Evolutionary conservation across 2,888 invertebrate species (phyloP).

Genomic region (Drosophila neutralis): DNA sequence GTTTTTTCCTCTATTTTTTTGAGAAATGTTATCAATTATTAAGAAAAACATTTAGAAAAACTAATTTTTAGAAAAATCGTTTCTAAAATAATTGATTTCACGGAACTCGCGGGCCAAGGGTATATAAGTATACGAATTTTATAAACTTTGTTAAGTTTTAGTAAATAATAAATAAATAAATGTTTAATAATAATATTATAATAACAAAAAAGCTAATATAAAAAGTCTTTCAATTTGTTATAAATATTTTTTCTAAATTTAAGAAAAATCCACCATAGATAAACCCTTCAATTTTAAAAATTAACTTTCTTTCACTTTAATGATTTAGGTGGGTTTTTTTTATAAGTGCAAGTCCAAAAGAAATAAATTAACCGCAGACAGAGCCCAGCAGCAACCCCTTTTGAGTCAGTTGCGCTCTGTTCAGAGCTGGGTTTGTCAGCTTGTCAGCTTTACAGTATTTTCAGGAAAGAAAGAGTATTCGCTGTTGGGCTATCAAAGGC

Average conservation of each 20-base stretch:
- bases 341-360: constrained; percentile 12
- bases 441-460: constrained; percentile 3
- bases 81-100: too few species aligned
- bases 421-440: constrained; percentile 60
- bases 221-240: not conserved
- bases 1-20: fast-evolving
- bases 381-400: constrained; percentile 18
- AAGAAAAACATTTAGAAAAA: not conserved
- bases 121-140: not conserved
- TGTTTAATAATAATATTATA: not conserved
- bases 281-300: too few species aligned
- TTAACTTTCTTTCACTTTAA: not conserved
- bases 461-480: constrained; percentile 38
- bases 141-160: too few species aligned
- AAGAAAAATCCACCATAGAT: too few species aligned
- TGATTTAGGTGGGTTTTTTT: not conserved
- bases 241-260: not conserved
- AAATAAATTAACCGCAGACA: constrained; percentile 55
- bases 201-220: not conserved
- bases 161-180: not conserved
- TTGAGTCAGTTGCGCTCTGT: not conserved
- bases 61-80: not conserved
- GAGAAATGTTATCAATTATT: not conserved
- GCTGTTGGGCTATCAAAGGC: constrained; percentile 50
- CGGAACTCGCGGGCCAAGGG: not conserved